phyloP scores from a whole-genome alignment of 1,140 invertebrate genomes.

The Brachionus koreanus region DNA sequence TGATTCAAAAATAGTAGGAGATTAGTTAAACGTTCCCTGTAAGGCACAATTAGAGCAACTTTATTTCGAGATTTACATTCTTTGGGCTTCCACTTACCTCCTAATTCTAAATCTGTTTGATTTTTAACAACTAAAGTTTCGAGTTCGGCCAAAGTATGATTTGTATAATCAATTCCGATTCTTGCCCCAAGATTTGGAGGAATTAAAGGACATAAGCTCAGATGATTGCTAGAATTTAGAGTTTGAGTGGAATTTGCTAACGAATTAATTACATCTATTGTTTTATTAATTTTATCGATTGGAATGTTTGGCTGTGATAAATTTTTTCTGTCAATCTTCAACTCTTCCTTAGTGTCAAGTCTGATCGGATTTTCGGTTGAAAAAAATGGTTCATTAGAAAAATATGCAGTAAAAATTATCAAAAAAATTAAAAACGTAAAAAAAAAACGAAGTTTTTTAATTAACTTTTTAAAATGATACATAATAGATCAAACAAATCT shows the following conservation, averaged over 20 bases:
- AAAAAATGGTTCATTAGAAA: not conserved
- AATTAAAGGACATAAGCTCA: slow-evolving; percentile 1
- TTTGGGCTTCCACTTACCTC: slow-evolving; percentile 70
- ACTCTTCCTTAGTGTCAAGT: not conserved
- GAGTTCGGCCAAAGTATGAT: not conserved
- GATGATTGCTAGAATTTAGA: not conserved
- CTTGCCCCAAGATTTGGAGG: slow-evolving; percentile 22
- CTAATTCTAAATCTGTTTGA: slow-evolving; percentile 52
- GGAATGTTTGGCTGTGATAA: not conserved
- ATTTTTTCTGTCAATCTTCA: not conserved
- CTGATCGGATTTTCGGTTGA: not conserved
- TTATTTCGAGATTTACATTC: slow-evolving; percentile 69
- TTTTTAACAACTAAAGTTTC: not conserved
- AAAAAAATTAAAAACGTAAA: not conserved
- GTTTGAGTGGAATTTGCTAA: not conserved
- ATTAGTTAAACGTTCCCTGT: slow-evolving; percentile 58
- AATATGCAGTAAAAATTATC: not conserved
- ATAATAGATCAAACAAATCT: not conserved
- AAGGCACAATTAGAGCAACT: slow-evolving; percentile 59
- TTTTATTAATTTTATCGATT: not conserved
- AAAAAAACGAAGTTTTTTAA: slow-evolving; percentile 9
- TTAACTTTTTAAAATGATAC: not conserved
- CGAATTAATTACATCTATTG: not conserved
- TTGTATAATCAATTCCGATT: not conserved
- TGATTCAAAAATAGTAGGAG: slow-evolving; percentile 52